Evolutionary conservation across 2,888 invertebrate genomes (phyloP), one percentile per base, ranked within the genome.

Genomic region (Disparrhopalites patrizii): DNA sequence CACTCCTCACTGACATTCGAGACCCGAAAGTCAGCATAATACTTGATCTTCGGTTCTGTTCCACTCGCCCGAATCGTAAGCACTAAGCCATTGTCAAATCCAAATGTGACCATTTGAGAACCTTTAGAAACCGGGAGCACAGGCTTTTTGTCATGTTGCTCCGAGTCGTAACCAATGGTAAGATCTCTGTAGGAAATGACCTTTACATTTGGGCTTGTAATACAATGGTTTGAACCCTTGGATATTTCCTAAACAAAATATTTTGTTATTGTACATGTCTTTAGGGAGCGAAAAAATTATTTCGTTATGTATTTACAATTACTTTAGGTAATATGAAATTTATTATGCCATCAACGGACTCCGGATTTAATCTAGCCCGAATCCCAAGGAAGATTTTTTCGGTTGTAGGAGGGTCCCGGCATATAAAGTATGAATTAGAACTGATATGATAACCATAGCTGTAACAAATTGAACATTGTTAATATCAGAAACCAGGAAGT

Each of bases 11-110:
- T 82, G 20, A 82, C 82, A 15, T 88, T 87, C 51, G 83, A 78
- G 67, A 88, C 87, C 73, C 90, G 87, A 65, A 93, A 82, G 80
- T 97, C 99, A 0, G 93, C 90, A 81, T 99, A 99, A 81, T 96
- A 99, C 82, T 99, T 99, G 76, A 99, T 86, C 80, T 99, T 99
- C 47, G 99, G 99, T 79, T 99, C 99, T 0, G 99, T 99, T 52
- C 99, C 99, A 79, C 96, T 96, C 1, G 97, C 95, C 71, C 99
- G 85, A 33, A 99, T 81, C 0, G 95, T 97, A 1, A 91, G 85
- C 8, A 89, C 86, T 70, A 93, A 84, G 0, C 94, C 95, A 80
- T 91, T 92, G 61, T 83, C 82, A 79, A 98, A 94, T 8, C 85
- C 86, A 79, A 99, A 94, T 10, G 95, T 95, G 61, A 99, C 88